These are phyloP conservation scores for Lutjanus erythropterus DNA, from an alignment of 2,113 vertebrate species.

Conservation along the genomic window DNA sequence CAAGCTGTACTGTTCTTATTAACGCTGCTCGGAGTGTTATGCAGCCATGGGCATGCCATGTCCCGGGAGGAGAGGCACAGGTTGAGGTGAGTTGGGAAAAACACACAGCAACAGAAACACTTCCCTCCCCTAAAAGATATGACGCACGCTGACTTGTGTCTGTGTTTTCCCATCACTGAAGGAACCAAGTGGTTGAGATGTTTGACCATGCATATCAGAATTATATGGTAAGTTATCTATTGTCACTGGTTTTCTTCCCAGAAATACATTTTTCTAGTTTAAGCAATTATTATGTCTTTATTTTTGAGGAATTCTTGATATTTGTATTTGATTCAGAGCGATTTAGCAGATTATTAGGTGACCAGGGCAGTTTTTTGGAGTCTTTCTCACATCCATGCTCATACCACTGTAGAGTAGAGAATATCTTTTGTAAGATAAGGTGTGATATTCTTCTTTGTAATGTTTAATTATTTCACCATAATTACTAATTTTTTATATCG, in stretches of 20 bases:
- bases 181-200: constrained; percentile 99
- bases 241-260: neutral
- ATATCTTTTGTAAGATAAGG: neutral
- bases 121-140: neutral
- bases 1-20: constrained; percentile 58
- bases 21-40: constrained; percentile 70
- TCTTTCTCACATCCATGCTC: too few relatives aligned
- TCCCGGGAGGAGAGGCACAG: constrained; percentile 80
- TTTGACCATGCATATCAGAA: constrained; percentile 99
- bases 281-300: too few relatives aligned
- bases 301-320: neutral
- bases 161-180: constrained; percentile 62
- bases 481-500: neutral
- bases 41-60: constrained; percentile 77
- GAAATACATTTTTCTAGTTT: neutral
- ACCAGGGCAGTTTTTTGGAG: too few relatives aligned
- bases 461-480: neutral
- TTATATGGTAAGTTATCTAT: constrained; percentile 93
- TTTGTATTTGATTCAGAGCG: neutral
- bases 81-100: constrained; percentile 77
- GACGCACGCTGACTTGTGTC: neutral
- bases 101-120: neutral
- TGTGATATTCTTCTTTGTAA: neutral
- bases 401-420: too few relatives aligned
- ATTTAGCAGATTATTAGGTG: neutral